These are phyloP conservation scores for Pterocles orientalis DNA, from an alignment of 2,113 vertebrate genomes.

Conservation along the genomic window DNA sequence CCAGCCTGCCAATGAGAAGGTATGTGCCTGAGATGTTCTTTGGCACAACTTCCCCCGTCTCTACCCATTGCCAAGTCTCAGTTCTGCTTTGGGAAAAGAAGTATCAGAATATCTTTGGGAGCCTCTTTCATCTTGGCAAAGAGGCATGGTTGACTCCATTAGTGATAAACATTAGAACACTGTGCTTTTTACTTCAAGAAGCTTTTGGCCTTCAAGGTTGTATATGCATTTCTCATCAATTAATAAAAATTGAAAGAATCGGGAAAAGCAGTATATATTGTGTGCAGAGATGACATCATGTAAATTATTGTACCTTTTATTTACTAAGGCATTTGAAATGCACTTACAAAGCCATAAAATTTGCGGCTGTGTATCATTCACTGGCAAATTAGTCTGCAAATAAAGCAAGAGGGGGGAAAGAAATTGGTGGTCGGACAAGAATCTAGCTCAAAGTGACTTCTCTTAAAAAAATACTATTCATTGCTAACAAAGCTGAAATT, in stretches of 20 bases:
- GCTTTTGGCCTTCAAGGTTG: constrained; percentile 9
- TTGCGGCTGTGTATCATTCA: not conserved
- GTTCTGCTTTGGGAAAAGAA: not conserved
- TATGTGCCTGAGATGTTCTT: not conserved
- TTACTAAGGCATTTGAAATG: not conserved
- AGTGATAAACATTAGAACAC: constrained; percentile 10
- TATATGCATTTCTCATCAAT: not conserved
- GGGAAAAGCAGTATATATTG: not conserved
- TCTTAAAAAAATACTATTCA: not conserved
- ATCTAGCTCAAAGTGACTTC: not conserved
- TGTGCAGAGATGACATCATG: not conserved
- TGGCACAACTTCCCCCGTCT: not conserved
- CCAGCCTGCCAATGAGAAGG: not conserved
- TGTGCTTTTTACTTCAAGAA: constrained; percentile 1
- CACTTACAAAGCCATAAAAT: not conserved
- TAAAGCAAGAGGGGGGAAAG: not conserved
- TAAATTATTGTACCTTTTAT: not conserved
- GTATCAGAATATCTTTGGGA: not conserved
- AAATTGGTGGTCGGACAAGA: not conserved
- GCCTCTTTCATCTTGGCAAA: constrained; percentile 7
- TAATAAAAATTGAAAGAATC: not conserved
- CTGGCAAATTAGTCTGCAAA: not conserved
- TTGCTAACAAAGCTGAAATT: not conserved
- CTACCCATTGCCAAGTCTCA: not conserved
- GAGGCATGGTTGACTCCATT: not conserved